phyloP scores from a whole-genome alignment of 2,113 vertebrate genomes.

The Scophthalmus maximus region DNA sequence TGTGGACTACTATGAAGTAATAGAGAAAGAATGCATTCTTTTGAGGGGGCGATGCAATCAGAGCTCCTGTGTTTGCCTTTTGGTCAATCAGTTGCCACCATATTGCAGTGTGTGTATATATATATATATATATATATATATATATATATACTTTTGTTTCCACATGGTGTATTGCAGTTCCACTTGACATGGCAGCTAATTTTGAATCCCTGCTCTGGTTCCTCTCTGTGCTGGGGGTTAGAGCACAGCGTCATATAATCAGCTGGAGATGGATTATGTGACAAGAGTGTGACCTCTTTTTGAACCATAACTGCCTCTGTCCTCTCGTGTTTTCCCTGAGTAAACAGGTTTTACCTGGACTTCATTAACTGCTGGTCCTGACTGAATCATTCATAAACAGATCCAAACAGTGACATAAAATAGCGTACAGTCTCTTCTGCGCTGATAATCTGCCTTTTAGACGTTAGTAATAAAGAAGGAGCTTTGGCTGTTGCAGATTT shows the following conservation, averaged over 20 bases:
- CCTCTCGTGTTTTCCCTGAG: conserved; percentile 19
- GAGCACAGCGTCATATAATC: conserved; percentile 4
- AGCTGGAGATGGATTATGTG: conserved; percentile 42
- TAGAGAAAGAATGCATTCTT: conserved; percentile 58
- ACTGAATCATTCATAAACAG: background rate
- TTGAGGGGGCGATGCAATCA: background rate
- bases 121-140: conserved; percentile 3
- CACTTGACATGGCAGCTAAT: background rate
- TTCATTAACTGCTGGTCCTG: conserved; percentile 2
- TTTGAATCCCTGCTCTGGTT: conserved; percentile 6
- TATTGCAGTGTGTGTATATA: conserved; percentile 12
- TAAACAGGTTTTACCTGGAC: conserved; percentile 45
- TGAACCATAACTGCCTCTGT: conserved; percentile 44
- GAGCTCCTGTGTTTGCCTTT: conserved; percentile 46
- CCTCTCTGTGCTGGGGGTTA: background rate
- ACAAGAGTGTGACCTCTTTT: conserved; percentile 40
- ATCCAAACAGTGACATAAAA: background rate
- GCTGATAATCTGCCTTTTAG: conserved; percentile 14
- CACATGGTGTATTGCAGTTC: conserved; percentile 14
- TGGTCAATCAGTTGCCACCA: conserved; percentile 64
- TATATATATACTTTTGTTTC: no score
- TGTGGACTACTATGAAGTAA: background rate
- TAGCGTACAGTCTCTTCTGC: no score
- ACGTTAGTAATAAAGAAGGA: conserved; percentile 14
- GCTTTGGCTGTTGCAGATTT: background rate